phyloP scores from a whole-genome alignment of 2,888 invertebrate genomes.

The Marronus borbonicus region DNA sequence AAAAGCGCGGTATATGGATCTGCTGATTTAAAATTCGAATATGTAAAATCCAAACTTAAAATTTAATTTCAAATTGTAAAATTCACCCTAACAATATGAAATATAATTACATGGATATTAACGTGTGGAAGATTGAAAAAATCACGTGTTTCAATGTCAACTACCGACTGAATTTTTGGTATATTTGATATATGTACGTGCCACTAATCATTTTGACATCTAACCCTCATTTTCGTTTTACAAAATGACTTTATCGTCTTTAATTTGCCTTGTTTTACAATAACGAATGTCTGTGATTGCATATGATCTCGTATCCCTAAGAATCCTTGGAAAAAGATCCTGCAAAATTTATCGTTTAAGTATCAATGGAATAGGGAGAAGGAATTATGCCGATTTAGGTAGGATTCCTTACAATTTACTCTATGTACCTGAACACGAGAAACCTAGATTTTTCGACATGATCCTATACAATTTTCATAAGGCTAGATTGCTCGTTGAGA shows the following conservation, averaged over 20 bases:
- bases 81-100: no score
- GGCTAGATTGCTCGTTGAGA: slow-evolving; percentile 73
- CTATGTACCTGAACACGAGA: slow-evolving; percentile 45
- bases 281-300: neutral
- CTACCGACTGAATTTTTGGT: neutral
- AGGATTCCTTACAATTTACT: slow-evolving; percentile 46
- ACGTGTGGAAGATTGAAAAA: no score
- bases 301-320: neutral
- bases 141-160: no score
- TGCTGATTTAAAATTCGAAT: no score
- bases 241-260: slow-evolving; percentile 5
- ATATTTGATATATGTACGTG: no score
- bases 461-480: slow-evolving; percentile 81
- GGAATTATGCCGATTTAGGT: slow-evolving; percentile 42
- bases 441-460: slow-evolving; percentile 77
- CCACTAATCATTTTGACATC: slow-evolving; percentile 30
- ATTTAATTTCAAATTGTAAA: no score
- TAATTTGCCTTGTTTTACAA: neutral
- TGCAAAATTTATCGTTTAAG: slow-evolving; percentile 14
- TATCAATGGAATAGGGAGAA: neutral
- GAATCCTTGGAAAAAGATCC: neutral
- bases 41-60: no score
- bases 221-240: slow-evolving; percentile 33
- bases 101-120: no score
- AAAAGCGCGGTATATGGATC: no score